A percentile compares a stretch with the other conserved stretches of the same genome.
phyloP scores from a whole-genome alignment of 2,113 vertebrate genomes.

The Seriola aureovittata region DNA sequence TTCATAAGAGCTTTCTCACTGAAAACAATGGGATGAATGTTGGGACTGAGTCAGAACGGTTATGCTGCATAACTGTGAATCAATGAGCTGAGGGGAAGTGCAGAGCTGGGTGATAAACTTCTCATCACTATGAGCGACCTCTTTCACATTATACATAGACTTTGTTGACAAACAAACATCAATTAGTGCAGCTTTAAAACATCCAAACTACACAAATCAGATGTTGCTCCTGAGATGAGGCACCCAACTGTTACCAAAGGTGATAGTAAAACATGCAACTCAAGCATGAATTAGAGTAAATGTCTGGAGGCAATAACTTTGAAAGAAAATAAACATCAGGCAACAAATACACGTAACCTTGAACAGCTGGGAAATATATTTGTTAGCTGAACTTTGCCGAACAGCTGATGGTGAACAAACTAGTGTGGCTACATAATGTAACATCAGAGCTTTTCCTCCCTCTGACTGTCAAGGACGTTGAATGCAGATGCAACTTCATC shows the following conservation, averaged over 20 bases:
- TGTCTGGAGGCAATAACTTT: conserved; percentile 32
- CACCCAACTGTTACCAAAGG: conserved; percentile 19
- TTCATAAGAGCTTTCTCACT: background rate
- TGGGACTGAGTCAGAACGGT: background rate
- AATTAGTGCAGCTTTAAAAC: background rate
- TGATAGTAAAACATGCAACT: conserved; percentile 39
- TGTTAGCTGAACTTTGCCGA: background rate
- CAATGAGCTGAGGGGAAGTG: background rate
- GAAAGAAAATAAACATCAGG: conserved; percentile 6
- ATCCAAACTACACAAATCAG: background rate
- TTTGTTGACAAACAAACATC: background rate
- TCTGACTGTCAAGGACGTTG: conserved; percentile 17
- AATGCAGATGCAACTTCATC: conserved; percentile 34
- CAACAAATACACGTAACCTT: conserved; percentile 14
- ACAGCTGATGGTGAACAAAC: conserved; percentile 15
- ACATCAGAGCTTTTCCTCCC: background rate
- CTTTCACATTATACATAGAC: background rate
- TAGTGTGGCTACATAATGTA: background rate
- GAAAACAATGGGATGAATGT: background rate
- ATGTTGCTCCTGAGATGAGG: background rate
- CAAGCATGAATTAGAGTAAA: conserved; percentile 11
- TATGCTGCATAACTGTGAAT: background rate
- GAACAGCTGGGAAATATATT: conserved; percentile 30
- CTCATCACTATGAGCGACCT: background rate
- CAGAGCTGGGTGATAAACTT: background rate